These are phyloP conservation scores for Xiphorhynchus elegans DNA, from an alignment of 2,113 vertebrate species.

Conservation along the genomic window DNA sequence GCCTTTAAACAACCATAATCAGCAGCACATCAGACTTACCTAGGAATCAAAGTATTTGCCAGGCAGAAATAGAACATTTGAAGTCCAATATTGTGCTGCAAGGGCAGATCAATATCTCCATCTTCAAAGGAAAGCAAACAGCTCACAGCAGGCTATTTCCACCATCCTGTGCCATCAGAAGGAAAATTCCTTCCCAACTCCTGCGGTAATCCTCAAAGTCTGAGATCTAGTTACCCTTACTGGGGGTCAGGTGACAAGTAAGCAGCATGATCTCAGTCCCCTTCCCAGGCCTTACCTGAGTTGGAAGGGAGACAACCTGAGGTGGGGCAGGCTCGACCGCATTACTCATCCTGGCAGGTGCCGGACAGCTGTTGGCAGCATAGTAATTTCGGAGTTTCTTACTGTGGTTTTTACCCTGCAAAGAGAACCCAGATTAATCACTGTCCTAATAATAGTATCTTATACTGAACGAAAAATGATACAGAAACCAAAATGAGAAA, in stretches of 20 bases:
- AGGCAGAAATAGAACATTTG: conserved; percentile 17
- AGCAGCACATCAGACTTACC: background rate
- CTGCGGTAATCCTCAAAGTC: background rate
- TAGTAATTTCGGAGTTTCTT: conserved; percentile 97
- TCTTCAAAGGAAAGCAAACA: conserved; percentile 21
- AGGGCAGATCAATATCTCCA: background rate
- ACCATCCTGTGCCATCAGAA: background rate
- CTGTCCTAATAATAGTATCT: background rate
- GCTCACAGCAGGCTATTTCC: background rate
- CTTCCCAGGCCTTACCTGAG: conserved; percentile 81
- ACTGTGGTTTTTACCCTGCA: conserved; percentile 97
- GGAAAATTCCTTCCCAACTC: background rate
- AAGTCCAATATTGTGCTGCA: conserved; percentile 2
- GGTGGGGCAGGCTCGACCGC: conserved; percentile 79
- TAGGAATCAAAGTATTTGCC: conserved; percentile 18
- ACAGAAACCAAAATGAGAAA: background rate
- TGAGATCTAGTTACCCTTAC: background rate
- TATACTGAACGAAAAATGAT: background rate
- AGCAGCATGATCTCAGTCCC: background rate
- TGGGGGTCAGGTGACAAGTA: background rate
- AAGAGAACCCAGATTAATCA: conserved; percentile 32
- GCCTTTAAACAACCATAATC: background rate
- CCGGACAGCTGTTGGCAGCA: conserved; percentile 92
- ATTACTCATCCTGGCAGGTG: conserved; percentile 87
- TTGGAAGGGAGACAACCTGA: conserved; percentile 77